Percentiles rank a stretch among this genome's conserved stretches.
Conservation (phyloP, 2,888 invertebrate species). For the Colostygia pectinataria region DNA sequence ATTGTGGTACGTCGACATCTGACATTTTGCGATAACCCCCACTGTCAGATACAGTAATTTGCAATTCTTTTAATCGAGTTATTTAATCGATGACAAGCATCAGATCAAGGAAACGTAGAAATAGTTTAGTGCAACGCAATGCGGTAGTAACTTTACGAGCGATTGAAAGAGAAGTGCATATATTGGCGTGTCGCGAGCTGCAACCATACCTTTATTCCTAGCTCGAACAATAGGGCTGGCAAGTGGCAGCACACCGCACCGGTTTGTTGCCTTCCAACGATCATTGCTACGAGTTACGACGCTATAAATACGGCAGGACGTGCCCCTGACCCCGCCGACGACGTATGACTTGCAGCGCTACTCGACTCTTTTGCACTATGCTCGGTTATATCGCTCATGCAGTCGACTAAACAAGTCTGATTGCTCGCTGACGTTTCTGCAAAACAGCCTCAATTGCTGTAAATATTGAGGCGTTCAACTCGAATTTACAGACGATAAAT, state of each 20-base stretch:
- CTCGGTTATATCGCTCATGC: constrained; percentile 19
- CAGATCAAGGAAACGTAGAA: constrained; percentile 45
- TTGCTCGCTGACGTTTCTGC: constrained; percentile 28
- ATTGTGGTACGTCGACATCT: constrained; percentile 54
- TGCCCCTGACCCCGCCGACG: constrained; percentile 70
- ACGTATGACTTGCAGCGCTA: constrained; percentile 35
- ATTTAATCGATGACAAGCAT: constrained; percentile 33
- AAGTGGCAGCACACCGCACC: too few relatives aligned
- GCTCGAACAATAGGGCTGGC: constrained; percentile 71
- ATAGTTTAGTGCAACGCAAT: constrained; percentile 49
- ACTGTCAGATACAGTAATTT: constrained; percentile 30
- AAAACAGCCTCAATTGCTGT: constrained; percentile 34
- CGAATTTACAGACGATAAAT: constrained; percentile 38
- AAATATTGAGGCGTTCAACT: constrained; percentile 36
- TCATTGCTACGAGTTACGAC: constrained; percentile 75
- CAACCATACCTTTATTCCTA: constrained; percentile 67
- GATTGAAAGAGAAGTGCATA: constrained; percentile 57
- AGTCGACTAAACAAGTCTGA: constrained; percentile 28
- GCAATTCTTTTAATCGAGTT: constrained; percentile 25
- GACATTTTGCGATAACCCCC: constrained; percentile 42
- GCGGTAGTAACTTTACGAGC: constrained; percentile 57
- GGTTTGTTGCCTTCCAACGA: constrained; percentile 66
- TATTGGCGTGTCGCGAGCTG: constrained; percentile 46
- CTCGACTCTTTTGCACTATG: constrained; percentile 27
- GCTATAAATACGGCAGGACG: constrained; percentile 76